Evolutionary conservation across 2,113 vertebrate genomes (phyloP).

Genomic region (Tamias sibiricus): DNA sequence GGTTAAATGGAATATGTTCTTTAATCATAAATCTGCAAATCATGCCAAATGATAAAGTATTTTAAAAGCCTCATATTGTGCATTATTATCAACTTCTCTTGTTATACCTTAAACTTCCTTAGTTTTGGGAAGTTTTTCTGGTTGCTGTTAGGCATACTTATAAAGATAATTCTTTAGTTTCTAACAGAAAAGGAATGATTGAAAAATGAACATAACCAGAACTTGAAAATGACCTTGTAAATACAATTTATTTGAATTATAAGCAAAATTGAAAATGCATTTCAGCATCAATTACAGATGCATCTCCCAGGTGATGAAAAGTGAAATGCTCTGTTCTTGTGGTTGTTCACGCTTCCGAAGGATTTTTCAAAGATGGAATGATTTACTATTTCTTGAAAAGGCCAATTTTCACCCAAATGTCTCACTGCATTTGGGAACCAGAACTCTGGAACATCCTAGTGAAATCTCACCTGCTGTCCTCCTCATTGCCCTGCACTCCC

Average conservation of each 20-base stretch:
- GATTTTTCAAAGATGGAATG: background rate
- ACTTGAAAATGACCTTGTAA: background rate
- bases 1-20: background rate
- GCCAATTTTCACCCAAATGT: background rate
- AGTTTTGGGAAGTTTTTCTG: background rate
- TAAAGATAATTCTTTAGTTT: background rate
- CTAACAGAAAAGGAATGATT: background rate
- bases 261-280: background rate
- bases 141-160: background rate
- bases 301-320: fast-evolving
- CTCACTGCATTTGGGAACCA: background rate
- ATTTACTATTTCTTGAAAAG: background rate
- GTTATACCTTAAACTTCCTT: background rate
- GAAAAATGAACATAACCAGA: background rate
- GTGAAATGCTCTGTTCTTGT: fast-evolving
- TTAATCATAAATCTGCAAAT: background rate
- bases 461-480: background rate
- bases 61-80: background rate
- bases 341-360: background rate
- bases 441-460: background rate
- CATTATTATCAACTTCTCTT: background rate
- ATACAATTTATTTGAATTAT: background rate
- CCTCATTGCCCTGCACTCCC: fast-evolving
- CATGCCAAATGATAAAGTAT: conserved; percentile 18
- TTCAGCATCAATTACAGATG: background rate